Evolutionary conservation across 2,797 vertebrate genomes (phyloP).

Genomic region (Morus bassanus): DNA sequence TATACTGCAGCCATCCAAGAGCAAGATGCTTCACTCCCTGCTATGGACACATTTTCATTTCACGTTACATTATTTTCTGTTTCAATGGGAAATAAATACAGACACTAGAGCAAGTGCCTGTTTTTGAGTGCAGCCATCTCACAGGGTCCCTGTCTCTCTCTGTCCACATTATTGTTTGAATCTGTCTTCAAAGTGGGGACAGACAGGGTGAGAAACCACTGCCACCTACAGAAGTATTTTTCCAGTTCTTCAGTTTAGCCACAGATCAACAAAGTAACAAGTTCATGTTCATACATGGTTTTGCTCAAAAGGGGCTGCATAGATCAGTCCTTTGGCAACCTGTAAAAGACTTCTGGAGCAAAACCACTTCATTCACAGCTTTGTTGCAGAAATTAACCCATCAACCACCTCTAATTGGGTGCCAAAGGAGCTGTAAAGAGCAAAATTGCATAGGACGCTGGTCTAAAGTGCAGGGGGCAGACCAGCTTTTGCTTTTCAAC

Average conservation of each 20-base stretch:
- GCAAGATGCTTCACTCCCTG: background rate
- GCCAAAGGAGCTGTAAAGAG: background rate
- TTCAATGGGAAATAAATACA: background rate
- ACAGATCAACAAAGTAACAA: background rate
- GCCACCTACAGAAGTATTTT: background rate
- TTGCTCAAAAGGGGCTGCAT: background rate
- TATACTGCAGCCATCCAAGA: background rate
- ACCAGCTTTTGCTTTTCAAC: background rate
- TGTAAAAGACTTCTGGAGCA: background rate
- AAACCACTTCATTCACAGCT: background rate
- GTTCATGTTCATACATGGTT: background rate
- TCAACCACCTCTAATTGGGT: background rate
- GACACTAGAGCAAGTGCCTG: background rate
- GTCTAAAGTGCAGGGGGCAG: background rate
- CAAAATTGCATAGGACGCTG: background rate
- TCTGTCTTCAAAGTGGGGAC: background rate
- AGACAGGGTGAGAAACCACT: background rate
- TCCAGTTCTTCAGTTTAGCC: background rate
- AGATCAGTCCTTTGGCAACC: background rate
- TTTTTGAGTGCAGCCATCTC: background rate
- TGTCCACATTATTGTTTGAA: background rate
- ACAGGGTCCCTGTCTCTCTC: background rate
- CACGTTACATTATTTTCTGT: fast-evolving
- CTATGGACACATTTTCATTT: background rate
- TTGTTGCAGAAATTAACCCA: background rate